Evolutionary conservation across 2,113 vertebrate species (phyloP).

Genomic region (Antigone vipio): DNA sequence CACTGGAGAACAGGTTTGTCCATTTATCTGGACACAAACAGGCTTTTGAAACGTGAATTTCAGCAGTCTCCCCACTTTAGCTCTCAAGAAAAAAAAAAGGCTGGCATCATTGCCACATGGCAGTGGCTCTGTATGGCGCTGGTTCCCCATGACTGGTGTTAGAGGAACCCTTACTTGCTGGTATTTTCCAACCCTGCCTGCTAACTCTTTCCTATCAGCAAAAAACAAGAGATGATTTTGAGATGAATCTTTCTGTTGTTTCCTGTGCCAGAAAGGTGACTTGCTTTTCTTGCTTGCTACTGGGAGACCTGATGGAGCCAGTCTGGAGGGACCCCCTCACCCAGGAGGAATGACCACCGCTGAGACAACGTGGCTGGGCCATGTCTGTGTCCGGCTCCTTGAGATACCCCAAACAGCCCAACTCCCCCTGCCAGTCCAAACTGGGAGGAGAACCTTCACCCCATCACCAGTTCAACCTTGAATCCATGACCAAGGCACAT

Average conservation of each 20-base stretch:
- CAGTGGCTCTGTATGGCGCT: neutral
- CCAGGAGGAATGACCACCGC: accelerated
- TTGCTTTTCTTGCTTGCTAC: neutral
- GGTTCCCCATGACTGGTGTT: neutral
- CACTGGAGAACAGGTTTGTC: neutral
- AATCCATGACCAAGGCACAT: neutral
- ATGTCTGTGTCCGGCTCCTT: neutral
- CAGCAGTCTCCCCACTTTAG: neutral
- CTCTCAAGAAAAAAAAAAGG: neutral
- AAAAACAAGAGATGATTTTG: neutral
- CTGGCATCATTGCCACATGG: too few relatives aligned
- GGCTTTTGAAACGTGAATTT: neutral
- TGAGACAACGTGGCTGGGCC: neutral
- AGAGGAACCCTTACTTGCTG: neutral
- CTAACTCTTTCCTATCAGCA: neutral
- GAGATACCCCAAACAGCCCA: neutral
- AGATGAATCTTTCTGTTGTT: neutral
- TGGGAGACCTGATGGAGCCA: neutral
- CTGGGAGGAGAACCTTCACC: neutral
- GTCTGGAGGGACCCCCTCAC: accelerated
- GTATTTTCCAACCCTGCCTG: neutral
- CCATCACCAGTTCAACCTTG: neutral
- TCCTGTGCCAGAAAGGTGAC: neutral
- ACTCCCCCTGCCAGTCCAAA: neutral
- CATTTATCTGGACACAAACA: neutral